Base-by-base conservation (phyloP, 2,888 invertebrate genomes). In the Pterostichus madidus region DNA sequence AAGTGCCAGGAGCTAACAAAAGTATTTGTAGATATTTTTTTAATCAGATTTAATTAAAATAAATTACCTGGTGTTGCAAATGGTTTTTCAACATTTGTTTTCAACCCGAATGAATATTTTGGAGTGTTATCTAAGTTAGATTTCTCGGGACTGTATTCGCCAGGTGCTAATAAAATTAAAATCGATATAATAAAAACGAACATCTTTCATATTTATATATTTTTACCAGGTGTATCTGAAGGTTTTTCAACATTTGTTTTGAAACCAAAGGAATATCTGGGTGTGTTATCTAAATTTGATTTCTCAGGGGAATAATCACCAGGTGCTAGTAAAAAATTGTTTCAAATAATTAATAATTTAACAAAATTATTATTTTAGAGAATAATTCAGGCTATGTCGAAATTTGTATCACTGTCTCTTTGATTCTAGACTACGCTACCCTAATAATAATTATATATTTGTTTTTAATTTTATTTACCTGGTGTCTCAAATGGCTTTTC, bases 221-320 rank as follows among this genome's bases (percentile, higher is more conserved):
- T 46, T 46, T 44, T 83, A 89, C 89, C 97, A 86, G 96, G 96
- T 15, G 93, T 92, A 78, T 92, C 91, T 85, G 92, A 93, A 79
- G 92, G 89, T 86, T 92, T 93, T 86, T 93, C 92, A 52, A 89
- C 87, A 87, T 92, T 90, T 61, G 93, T 91, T 89, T 93, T 95
- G 83, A 93, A 91, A 75, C 95, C 94, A 89, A 96, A 93, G 8
- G 94, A 93, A 87, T 93, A 95, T 86, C 92, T 94, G 84, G 93
- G 92, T 77, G 94, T 92, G 85, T 91, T 91, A 85, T 92, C 92
- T 75, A 91, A 90, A 6, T 64, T 46, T 85, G 94, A 92, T 85
- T 94, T 94, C 87, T 94, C 94, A 0, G 96, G 95, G 89, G 96
- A 93, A 89, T 97, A 97, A 89, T 96, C 96, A 13, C 97, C 97